Evolutionary conservation across 2,888 invertebrate genomes (phyloP).

Genomic region (Eupithecia centaureata): DNA sequence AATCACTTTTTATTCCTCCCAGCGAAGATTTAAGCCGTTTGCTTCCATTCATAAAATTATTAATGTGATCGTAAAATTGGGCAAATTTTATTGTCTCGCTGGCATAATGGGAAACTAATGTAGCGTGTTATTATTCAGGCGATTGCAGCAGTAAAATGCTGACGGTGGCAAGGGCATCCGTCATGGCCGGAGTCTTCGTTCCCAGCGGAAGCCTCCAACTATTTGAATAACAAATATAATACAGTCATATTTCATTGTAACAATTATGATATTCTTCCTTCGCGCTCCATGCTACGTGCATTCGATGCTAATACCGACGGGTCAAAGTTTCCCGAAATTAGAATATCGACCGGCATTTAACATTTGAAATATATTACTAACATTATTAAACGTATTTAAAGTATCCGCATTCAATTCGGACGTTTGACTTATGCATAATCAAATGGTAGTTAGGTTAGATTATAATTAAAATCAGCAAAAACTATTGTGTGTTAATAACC

Average conservation of each 20-base stretch:
- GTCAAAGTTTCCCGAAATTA: conserved; percentile 60
- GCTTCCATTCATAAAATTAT: conserved; percentile 84
- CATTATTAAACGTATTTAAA: conserved; percentile 37
- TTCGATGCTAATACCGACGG: conserved; percentile 62
- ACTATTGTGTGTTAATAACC: conserved; percentile 61
- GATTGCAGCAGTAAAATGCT: conserved; percentile 82
- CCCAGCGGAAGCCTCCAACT: conserved; percentile 79
- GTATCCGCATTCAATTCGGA: conserved; percentile 41
- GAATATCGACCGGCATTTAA: conserved; percentile 48
- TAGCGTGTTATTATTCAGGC: conserved; percentile 84
- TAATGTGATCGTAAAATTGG: conserved; percentile 84
- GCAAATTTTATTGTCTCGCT: conserved; percentile 84
- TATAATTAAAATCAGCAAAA: conserved; percentile 49
- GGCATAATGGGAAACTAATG: conserved; percentile 84
- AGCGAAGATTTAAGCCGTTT: conserved; percentile 76
- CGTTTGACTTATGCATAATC: conserved; percentile 41
- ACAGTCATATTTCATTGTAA: conserved; percentile 78
- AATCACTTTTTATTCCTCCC: conserved; percentile 74
- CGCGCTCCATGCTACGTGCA: conserved; percentile 68
- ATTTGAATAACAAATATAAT: conserved; percentile 82
- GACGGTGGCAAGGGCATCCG: conserved; percentile 52
- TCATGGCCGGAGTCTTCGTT: conserved; percentile 52
- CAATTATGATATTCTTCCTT: conserved; percentile 82
- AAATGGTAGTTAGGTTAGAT: conserved; percentile 40
- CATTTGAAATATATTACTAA: conserved; percentile 51